These are phyloP conservation scores for Oikopleura dioica DNA, from an alignment of 23 tunicate species.

Conservation along the genomic window DNA sequence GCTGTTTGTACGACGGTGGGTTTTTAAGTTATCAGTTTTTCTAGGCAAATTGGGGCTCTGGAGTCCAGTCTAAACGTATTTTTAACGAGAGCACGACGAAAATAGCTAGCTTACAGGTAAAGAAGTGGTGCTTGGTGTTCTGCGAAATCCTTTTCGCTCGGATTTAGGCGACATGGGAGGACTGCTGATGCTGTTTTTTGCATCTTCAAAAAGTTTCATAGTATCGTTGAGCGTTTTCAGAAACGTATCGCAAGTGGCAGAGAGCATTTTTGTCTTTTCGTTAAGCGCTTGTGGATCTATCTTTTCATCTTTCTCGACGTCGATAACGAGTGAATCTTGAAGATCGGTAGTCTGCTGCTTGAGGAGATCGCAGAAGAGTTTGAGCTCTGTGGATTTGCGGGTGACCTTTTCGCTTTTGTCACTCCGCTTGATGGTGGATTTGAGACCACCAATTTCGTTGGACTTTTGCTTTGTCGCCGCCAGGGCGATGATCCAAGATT, in stretches of 20 bases:
- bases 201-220: slow-evolving; percentile 26
- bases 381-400: slow-evolving; percentile 25
- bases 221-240: slow-evolving; percentile 31
- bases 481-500: slow-evolving; percentile 64
- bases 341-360: slow-evolving; percentile 29
- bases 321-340: slow-evolving; percentile 16
- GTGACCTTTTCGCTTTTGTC: background rate
- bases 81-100: no score
- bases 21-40: no score
- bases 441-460: background rate
- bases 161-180: background rate
- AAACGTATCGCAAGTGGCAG: slow-evolving; percentile 69
- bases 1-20: no score
- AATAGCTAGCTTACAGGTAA: background rate
- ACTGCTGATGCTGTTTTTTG: background rate
- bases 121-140: background rate
- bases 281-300: slow-evolving; percentile 33
- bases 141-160: background rate
- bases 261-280: slow-evolving; percentile 34
- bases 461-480: slow-evolving; percentile 49
- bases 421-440: background rate
- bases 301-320: slow-evolving; percentile 23
- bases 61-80: no score
- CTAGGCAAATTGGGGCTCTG: no score
- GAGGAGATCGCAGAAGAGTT: slow-evolving; percentile 48